phyloP scores from a whole-genome alignment of 2,797 vertebrate species.

The Microchirus variegatus region DNA sequence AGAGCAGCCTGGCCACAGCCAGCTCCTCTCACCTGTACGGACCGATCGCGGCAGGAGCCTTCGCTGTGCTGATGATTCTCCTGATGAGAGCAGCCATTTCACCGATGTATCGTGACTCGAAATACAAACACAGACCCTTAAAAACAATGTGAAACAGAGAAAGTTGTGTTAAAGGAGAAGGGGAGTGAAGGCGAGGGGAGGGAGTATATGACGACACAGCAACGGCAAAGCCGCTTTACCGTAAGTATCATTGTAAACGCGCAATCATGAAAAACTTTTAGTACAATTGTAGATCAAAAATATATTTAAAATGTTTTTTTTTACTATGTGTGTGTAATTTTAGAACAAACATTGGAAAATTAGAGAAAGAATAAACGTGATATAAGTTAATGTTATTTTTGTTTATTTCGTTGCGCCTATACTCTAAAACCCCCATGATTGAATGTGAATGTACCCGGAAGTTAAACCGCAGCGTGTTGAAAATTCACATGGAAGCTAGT shows the following conservation, averaged over 20 bases:
- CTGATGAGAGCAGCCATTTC: conserved; percentile 81
- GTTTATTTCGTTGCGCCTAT: conserved; percentile 18
- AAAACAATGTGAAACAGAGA: neutral
- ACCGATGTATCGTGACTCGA: neutral
- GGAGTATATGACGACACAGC: neutral
- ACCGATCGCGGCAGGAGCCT: conserved; percentile 85
- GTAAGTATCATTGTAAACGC: conserved; percentile 8
- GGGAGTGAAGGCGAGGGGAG: neutral
- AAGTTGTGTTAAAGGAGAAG: neutral
- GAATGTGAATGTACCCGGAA: conserved; percentile 47
- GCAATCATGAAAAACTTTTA: neutral
- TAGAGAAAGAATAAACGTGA: fast-evolving
- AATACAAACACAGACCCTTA: fast-evolving
- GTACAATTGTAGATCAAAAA: fast-evolving
- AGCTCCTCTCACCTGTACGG: conserved; percentile 89
- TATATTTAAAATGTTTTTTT: neutral
- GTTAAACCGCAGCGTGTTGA: conserved; percentile 19
- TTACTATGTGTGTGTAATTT: no score
- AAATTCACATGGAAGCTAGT: conserved; percentile 49
- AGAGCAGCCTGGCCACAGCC: no score
- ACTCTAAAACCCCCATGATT: conserved; percentile 29
- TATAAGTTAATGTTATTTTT: fast-evolving
- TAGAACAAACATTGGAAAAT: fast-evolving
- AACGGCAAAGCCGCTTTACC: conserved; percentile 15
- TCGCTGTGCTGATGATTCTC: conserved; percentile 84